Base-by-base conservation (phyloP, 2,113 vertebrate genomes). In the Semicossyphus pulcher region DNA sequence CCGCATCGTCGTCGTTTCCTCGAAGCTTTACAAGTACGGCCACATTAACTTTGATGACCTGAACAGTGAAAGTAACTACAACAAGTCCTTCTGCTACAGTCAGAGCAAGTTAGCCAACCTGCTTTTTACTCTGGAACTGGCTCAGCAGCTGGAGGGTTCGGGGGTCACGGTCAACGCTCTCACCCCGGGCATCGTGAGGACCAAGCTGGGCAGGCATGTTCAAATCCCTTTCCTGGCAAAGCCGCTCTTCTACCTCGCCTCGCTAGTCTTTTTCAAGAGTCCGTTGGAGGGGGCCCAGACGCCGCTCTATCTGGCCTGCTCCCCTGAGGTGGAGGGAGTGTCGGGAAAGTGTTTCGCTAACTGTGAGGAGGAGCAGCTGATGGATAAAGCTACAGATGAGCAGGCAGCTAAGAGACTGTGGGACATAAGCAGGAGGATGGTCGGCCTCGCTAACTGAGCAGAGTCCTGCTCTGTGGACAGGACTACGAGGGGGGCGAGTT, bases 41-140 rank as follows among this genome's bases (percentile, higher is more conserved):
- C 92, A 94, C 66, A 95, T 99, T 90, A 97, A 99, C 88, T 99
- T 99, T 57, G 95, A 98, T 16, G 97, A 99, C 89, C 87, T 97
- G 86, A 97, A 97, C 86, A 97, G 97, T 76, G 97, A 98, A 65
- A 81, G 83, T 11, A 94, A 70, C 85, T 99, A 98, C 84, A 92
- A 95, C 79, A 97, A 96, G 87, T 94, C 95, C 26, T 97, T 95
- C 90, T 95, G 93, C 81, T 99, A 99, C 45, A 97, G 96, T 78
- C 95, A 96, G 73, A 99, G 97, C 88, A 99, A 99, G 83, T 78
- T 99, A 78, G 97, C 97, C 31, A 99, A 99, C 82, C 92, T 99
- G 73, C 81, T 99, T 18, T 98, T 99, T 60, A 95, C 94, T 9
- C 94, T 90, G 8, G 95, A 99, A 64, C 90, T 99, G 53, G 94